phyloP scores from a whole-genome alignment of 2,888 invertebrate species.

The Oegoconia quadripuncta region DNA sequence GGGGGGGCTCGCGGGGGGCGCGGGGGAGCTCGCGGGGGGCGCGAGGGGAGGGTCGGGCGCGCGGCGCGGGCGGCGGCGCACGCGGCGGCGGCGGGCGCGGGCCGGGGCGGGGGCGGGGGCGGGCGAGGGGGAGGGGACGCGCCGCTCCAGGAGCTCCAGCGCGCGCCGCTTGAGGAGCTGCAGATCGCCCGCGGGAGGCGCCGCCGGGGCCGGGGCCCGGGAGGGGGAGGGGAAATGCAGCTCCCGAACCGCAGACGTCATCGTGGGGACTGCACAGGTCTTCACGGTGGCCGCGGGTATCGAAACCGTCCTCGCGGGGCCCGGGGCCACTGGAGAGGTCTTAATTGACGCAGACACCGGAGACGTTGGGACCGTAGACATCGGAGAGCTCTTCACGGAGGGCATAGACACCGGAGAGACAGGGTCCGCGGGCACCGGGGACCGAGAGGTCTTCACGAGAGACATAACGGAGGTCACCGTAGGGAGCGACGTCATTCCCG shows the following conservation, averaged over 20 bases:
- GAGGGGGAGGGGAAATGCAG: constrained; percentile 1
- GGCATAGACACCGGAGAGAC: too few species aligned
- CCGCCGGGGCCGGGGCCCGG: constrained; percentile 3
- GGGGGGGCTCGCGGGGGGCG: constrained; percentile 1
- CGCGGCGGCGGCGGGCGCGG: constrained; percentile 14
- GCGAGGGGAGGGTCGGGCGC: too few species aligned
- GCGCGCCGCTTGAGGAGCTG: constrained; percentile 27
- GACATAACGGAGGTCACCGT: too few species aligned
- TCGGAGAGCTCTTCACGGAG: too few species aligned
- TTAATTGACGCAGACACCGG: neutral
- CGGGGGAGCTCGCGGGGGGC: constrained; percentile 8
- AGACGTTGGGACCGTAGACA: neutral
- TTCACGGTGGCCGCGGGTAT: neutral
- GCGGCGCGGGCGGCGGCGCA: constrained; percentile 7
- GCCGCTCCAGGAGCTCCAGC: constrained; percentile 22
- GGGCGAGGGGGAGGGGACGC: constrained; percentile 11
- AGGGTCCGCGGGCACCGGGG: too few species aligned
- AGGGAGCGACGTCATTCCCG: too few species aligned
- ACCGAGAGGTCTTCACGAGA: too few species aligned
- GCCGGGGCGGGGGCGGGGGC: constrained; percentile 9
- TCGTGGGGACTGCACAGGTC: neutral
- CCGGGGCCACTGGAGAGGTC: neutral
- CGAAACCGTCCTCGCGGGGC: too few species aligned
- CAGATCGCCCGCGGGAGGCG: constrained; percentile 13
- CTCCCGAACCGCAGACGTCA: neutral